Base-by-base conservation (phyloP, 2,888 invertebrate genomes). In the Eupithecia insigniata region DNA sequence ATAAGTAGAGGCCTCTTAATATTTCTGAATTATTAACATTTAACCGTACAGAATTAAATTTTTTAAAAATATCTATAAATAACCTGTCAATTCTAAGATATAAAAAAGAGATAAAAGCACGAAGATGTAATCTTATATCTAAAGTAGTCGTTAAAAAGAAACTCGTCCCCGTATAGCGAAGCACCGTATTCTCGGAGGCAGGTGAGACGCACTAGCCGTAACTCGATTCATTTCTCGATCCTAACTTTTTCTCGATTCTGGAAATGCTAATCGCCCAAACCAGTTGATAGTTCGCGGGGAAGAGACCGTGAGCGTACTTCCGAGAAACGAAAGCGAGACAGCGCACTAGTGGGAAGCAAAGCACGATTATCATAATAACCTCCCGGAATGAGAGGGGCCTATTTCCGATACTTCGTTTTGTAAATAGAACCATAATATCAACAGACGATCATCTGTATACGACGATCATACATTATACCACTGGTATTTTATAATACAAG, bases 361-460 rank as follows among this genome's bases (percentile, higher is more conserved):
- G 90, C 86, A 88, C 88, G 90, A 93, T 93, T 92, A 93, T 89
- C 87, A 90, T 92, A 92, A 93, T 90, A 91, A 91, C 88, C 90
- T 91, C 90, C 89, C 86, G 89, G 90, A 90, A 92, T 86, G 86
- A 83, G 84, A 83, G 75, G n/a, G 77, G 86, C 85, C 86, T 86
- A 86, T 89, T 89, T 88, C 89, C 89, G 89, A 91, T 89, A 73
- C 72, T 74, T 82, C 79, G 83, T 85, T 85, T 87, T 84, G 83
- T 85, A 84, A 86, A 87, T 86, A 87, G 79, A 84, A 83, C 78
- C 80, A 78, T 78, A 46, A 64, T 26, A 62, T 62, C 62, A 26
- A 69, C 66, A 67, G 22, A 70, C 58, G 67, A 2, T 28, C 34
- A 64, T 34, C 34, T 4, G 2, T 34, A 34, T 34, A 34, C 10